Conservation (phyloP, 2,888 invertebrate species). For the Eristalis tenax region DNA sequence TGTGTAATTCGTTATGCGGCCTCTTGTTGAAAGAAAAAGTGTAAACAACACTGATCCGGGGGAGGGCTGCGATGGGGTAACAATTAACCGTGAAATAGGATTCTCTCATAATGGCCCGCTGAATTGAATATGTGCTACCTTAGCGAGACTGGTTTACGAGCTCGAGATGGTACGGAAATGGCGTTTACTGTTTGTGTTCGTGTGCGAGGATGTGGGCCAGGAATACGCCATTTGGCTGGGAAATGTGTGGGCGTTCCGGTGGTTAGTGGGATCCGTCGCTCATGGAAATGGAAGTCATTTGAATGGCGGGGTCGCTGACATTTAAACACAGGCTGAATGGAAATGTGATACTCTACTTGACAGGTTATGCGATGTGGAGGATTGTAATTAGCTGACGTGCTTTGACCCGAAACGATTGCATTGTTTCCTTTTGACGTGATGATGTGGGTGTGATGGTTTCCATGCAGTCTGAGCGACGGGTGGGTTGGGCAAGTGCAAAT, state of each 20-base stretch:
- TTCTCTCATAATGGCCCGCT: slow-evolving; percentile 28
- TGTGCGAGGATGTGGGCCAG: slow-evolving; percentile 38
- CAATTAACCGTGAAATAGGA: slow-evolving; percentile 44
- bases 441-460: background rate
- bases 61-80: slow-evolving; percentile 1
- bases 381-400: background rate
- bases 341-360: background rate
- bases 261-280: slow-evolving; percentile 5
- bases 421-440: background rate
- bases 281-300: background rate
- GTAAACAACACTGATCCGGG: slow-evolving; percentile 23
- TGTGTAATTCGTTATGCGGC: background rate
- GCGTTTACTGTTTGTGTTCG: slow-evolving; percentile 23
- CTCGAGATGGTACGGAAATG: slow-evolving; percentile 30
- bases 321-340: slow-evolving; percentile 12
- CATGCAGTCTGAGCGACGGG: background rate
- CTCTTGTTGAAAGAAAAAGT: background rate
- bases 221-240: slow-evolving; percentile 34
- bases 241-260: slow-evolving; percentile 19
- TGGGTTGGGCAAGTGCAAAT: background rate
- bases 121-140: slow-evolving; percentile 29
- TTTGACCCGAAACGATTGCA: background rate
- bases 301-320: slow-evolving; percentile 33
- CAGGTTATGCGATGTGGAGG: background rate
- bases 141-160: slow-evolving; percentile 33